Percentiles rank a stretch among this genome's conserved stretches.
These are phyloP conservation scores for Chrosomus eos DNA, from an alignment of 2,797 vertebrate genomes.

Conservation along the genomic window DNA sequence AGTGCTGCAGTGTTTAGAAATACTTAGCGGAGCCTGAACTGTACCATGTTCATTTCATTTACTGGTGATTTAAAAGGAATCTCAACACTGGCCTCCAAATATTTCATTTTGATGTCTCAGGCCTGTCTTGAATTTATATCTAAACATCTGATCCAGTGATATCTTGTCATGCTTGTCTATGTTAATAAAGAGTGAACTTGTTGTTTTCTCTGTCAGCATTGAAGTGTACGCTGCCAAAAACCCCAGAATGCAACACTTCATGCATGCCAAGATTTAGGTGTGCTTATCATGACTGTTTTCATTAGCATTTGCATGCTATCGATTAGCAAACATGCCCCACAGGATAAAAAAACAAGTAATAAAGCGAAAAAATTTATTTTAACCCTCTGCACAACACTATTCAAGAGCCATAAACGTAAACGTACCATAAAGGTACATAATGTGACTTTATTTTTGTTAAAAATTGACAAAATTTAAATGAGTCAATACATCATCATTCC, in stretches of 20 bases:
- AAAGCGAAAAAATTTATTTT: neutral
- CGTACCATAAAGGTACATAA: neutral
- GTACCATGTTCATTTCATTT: constrained; percentile 37
- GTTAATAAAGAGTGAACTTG: constrained; percentile 9
- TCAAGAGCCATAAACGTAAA: neutral
- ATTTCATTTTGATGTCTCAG: constrained; percentile 6
- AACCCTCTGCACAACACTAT: neutral
- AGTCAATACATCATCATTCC: neutral
- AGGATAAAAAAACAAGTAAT: neutral
- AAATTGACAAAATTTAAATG: neutral
- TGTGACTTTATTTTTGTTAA: neutral
- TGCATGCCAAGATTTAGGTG: neutral
- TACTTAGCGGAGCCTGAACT: constrained; percentile 13
- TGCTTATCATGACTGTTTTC: constrained; percentile 15
- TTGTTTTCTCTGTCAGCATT: constrained; percentile 4
- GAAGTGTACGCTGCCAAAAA: neutral
- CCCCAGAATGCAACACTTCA: constrained; percentile 21
- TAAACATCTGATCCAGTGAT: constrained; percentile 19
- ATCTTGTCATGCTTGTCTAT: constrained; percentile 37
- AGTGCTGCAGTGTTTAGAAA: constrained; percentile 8
- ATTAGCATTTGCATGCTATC: neutral
- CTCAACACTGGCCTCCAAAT: constrained; percentile 35
- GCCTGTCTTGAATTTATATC: constrained; percentile 21
- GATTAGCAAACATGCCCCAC: neutral
- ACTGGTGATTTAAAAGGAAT: constrained; percentile 41